Evolutionary conservation across 2,113 vertebrate genomes (phyloP).

Genomic region (Perca schrenkii): DNA sequence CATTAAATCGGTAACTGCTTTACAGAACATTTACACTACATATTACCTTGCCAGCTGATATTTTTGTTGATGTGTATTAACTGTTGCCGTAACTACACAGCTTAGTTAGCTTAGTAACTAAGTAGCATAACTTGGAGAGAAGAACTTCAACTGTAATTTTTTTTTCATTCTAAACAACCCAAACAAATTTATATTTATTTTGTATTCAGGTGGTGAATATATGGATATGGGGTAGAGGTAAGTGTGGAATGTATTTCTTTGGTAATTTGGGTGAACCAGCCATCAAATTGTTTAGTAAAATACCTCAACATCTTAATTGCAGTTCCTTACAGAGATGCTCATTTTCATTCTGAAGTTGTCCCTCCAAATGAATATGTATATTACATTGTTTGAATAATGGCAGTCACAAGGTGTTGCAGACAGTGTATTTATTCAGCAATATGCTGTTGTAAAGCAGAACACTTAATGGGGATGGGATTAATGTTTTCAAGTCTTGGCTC

Average conservation of each 20-base stretch:
- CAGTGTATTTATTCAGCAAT: conserved; percentile 46
- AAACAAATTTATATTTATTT: background rate
- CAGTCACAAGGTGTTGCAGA: conserved; percentile 28
- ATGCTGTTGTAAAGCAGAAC: conserved; percentile 36
- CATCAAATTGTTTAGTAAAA: background rate
- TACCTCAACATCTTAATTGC: background rate
- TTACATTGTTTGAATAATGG: conserved; percentile 15
- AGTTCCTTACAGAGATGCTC: background rate
- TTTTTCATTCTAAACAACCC: background rate
- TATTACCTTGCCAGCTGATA: background rate
- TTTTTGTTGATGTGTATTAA: background rate
- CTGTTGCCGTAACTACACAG: background rate
- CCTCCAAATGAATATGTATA: conserved; percentile 21
- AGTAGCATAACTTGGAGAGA: background rate
- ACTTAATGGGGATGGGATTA: conserved; percentile 51
- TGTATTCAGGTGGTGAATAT: background rate
- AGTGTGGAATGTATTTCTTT: background rate
- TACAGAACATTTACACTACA: background rate
- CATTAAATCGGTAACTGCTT: background rate
- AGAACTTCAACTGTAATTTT: background rate
- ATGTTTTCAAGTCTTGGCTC: conserved; percentile 59
- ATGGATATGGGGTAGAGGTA: background rate
- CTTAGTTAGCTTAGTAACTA: background rate
- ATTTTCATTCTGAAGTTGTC: conserved; percentile 15
- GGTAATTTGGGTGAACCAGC: background rate